Conservation (phyloP, 2,113 vertebrate genomes). For the Oceanodroma tethys region DNA sequence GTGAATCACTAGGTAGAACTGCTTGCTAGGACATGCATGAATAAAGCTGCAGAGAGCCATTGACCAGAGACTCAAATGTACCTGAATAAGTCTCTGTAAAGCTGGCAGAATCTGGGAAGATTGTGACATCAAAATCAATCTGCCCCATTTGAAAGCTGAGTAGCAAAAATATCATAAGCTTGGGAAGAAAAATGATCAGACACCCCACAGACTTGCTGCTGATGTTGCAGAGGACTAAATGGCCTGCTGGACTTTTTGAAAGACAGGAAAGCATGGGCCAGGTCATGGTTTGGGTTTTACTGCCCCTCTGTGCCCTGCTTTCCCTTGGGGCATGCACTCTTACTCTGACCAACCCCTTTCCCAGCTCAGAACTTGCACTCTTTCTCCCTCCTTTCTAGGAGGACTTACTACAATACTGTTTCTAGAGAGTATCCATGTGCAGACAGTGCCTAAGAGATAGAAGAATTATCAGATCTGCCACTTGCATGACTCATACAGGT, state of each 20-base stretch:
- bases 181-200: neutral
- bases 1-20: slow-evolving; percentile 9
- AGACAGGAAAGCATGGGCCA: neutral
- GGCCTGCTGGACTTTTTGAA: neutral
- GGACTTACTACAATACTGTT: neutral
- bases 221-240: neutral
- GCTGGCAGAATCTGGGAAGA: neutral
- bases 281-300: neutral
- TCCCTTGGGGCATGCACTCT: fast-evolving
- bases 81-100: neutral
- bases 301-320: neutral
- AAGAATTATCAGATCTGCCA: neutral
- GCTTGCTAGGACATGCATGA: neutral
- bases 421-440: neutral
- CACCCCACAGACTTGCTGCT: neutral
- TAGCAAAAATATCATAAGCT: neutral
- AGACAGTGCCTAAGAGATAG: neutral
- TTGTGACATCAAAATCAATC: neutral
- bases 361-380: neutral
- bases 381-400: neutral
- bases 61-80: neutral
- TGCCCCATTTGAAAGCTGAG: neutral
- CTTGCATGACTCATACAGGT: neutral
- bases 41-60: neutral
- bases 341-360: neutral